These are phyloP conservation scores for Pardosa pseudoannulata DNA, from an alignment of 2,888 invertebrate genomes.

Conservation along the genomic window DNA sequence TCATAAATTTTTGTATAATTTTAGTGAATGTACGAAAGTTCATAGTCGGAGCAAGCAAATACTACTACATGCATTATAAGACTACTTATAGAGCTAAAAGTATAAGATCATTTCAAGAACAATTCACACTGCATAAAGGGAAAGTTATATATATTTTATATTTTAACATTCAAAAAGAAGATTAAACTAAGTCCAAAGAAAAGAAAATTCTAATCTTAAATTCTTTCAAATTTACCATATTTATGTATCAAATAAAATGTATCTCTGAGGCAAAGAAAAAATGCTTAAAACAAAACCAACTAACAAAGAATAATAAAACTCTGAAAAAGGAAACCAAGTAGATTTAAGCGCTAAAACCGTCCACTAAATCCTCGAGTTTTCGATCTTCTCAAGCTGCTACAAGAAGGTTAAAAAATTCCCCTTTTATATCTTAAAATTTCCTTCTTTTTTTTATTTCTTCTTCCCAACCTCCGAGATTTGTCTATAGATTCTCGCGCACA, in stretches of 20 bases:
- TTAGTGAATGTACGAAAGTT: too few species aligned
- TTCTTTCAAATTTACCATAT: not conserved
- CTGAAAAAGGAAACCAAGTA: slow-evolving; percentile 18
- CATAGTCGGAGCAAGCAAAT: too few species aligned
- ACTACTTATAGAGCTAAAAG: too few species aligned
- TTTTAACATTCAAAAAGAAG: too few species aligned
- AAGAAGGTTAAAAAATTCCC: not conserved
- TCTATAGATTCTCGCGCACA: slow-evolving; percentile 34
- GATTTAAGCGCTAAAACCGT: slow-evolving; percentile 39
- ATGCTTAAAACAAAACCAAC: too few species aligned
- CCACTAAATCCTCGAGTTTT: slow-evolving; percentile 38
- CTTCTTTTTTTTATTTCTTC: slow-evolving; percentile 11
- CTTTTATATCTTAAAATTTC: slow-evolving; percentile 5
- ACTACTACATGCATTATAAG: too few species aligned
- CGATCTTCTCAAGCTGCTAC: slow-evolving; percentile 36
- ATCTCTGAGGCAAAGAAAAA: not conserved
- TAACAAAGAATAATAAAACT: slow-evolving; percentile 18
- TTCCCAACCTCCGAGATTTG: slow-evolving; percentile 34
- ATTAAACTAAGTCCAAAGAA: not conserved
- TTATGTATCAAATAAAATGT: not conserved
- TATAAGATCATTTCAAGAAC: too few species aligned
- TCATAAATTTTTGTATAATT: too few species aligned
- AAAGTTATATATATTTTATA: too few species aligned
- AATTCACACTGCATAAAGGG: too few species aligned
- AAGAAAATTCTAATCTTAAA: not conserved